Evolutionary conservation across 2,888 invertebrate species (phyloP).

Genomic region (Ceramica pisi): DNA sequence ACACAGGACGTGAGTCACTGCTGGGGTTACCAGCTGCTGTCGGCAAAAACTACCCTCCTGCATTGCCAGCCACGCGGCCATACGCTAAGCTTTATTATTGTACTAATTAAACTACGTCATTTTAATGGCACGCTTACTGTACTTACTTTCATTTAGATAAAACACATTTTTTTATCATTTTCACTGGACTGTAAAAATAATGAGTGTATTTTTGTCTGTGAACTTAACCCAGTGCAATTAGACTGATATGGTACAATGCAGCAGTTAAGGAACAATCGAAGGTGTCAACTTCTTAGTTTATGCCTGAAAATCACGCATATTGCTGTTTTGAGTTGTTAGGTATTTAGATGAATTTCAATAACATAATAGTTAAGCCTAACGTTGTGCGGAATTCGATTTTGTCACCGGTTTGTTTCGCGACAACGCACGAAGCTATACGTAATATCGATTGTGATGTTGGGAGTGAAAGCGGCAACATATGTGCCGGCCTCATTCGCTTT

Average conservation of each 20-base stretch:
- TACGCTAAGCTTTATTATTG: conserved; percentile 68
- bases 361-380: conserved; percentile 20
- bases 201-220: conserved; percentile 33
- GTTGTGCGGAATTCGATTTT: conserved; percentile 45
- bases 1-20: conserved; percentile 89
- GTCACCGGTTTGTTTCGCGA: conserved; percentile 61
- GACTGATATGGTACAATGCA: conserved; percentile 43
- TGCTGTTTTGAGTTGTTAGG: conserved; percentile 12
- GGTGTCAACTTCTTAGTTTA: conserved; percentile 24
- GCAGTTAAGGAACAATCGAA: conserved; percentile 42
- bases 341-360: conserved; percentile 19
- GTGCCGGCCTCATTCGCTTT: conserved; percentile 87
- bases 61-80: conserved; percentile 71
- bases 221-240: conserved; percentile 39
- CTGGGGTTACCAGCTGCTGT: conserved; percentile 89
- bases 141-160: conserved; percentile 48
- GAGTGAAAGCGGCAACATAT: conserved; percentile 90
- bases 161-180: conserved; percentile 39
- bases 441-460: conserved; percentile 84
- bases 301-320: conserved; percentile 10
- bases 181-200: conserved; percentile 40
- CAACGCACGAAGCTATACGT: conserved; percentile 68
- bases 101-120: conserved; percentile 71
- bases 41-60: conserved; percentile 87
- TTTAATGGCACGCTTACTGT: conserved; percentile 61